Percentiles rank a stretch among this genome's conserved stretches.
These are phyloP conservation scores for Anorthoa munda DNA, from an alignment of 2,888 invertebrate species.

Conservation along the genomic window DNA sequence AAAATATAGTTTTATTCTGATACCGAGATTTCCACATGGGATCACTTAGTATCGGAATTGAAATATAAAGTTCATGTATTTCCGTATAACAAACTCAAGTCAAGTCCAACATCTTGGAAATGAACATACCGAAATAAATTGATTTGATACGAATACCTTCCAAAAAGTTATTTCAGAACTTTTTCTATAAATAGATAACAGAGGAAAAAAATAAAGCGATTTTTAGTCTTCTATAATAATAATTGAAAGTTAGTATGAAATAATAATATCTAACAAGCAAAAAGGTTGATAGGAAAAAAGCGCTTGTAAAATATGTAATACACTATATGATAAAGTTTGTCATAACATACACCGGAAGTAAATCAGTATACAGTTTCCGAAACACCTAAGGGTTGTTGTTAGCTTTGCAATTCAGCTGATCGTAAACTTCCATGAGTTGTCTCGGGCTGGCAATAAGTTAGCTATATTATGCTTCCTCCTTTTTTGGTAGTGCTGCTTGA, in stretches of 20 bases:
- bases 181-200: neutral
- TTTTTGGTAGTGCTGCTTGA: neutral
- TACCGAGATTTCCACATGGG: no score
- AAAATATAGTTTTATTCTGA: no score
- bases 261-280: neutral
- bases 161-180: neutral
- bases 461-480: neutral
- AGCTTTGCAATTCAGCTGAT: neutral
- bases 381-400: constrained; percentile 13
- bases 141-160: neutral
- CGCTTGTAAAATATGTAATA: neutral
- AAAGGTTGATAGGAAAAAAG: neutral
- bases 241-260: neutral
- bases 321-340: neutral
- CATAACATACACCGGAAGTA: neutral
- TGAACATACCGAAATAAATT: no score
- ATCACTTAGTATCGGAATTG: no score
- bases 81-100: no score
- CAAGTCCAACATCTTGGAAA: no score
- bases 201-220: neutral
- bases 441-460: neutral
- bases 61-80: no score
- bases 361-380: neutral
- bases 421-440: constrained; percentile 15
- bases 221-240: neutral